Evolutionary conservation across 2,797 vertebrate species (phyloP).

Genomic region (Rhodeus uyekii): DNA sequence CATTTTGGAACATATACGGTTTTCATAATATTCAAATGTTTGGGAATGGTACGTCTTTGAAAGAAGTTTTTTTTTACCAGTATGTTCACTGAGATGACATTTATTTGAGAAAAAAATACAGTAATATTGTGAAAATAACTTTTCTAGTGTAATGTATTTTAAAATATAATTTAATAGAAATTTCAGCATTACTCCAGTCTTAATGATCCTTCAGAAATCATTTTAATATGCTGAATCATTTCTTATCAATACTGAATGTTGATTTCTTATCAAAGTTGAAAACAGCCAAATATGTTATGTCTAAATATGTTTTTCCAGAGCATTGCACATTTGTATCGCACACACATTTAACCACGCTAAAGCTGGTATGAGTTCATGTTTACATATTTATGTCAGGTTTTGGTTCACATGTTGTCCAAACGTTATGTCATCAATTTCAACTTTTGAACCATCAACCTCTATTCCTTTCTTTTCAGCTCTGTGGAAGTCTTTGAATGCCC

Average conservation of each 20-base stretch:
- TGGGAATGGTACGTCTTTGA: neutral
- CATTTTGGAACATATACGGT: neutral
- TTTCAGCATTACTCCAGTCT: neutral
- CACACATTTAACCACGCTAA: neutral
- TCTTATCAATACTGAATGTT: neutral
- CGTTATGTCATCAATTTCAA: neutral
- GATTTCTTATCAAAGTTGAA: neutral
- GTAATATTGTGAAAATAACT: neutral
- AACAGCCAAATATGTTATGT: too few species aligned
- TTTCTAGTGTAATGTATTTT: neutral
- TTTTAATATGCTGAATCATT: neutral
- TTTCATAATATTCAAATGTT: too few species aligned
- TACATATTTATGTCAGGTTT: neutral
- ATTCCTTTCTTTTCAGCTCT: conserved; percentile 65
- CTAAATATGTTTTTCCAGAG: too few species aligned
- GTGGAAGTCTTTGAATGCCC: conserved; percentile 80
- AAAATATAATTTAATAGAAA: neutral
- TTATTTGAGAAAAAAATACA: neutral
- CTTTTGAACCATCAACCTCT: conserved; percentile 7
- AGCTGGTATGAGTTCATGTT: neutral
- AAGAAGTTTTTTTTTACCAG: neutral
- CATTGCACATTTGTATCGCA: neutral
- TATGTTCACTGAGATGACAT: neutral
- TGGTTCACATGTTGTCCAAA: neutral
- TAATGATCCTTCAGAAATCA: neutral